Base-by-base conservation (phyloP, 64 coral and sea anemone genomes). In the Anthopleura sola region DNA sequence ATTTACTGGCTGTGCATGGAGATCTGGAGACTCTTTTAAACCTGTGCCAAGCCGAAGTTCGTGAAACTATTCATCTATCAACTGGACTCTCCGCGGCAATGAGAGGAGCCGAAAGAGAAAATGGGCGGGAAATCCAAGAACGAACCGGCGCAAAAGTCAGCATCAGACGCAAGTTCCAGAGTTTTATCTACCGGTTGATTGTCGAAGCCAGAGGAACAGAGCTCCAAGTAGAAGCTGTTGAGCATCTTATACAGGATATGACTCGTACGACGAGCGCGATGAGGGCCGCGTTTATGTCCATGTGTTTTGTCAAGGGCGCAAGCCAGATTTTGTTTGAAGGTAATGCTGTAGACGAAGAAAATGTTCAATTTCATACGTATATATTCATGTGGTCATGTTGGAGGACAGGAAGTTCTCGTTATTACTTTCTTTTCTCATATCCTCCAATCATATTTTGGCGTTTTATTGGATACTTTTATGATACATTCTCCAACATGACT, bases 281-380 rank as follows among this genome's bases (percentile, higher is more conserved):
- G 76, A 87, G 85, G 24, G 82, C 92, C 19, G 81, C 86, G 50
- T 58, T 94, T 86, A 89, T 98, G 92, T 92, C 86, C 17, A 48
- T 94, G 57, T 98, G 92, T 34, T 98, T 98, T 48, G 95, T 98
- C 16, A 91, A 94, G 44, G 95, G 89, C 31, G 92, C 95, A 11
- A 98, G 90, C 40, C 89, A 87, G 3, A 98, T 98, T 86, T 19
- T 98, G 47, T 91, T 98, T 48, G 95, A 98, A 91, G 84, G 86
- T 24, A 90, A 57, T 19, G 26, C 26, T 2, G 6, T 26, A 13
- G 24, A n/a, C 0, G n/a, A n/a, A n/a, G n/a, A n/a, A n/a, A n/a
- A n/a, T n/a, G n/a, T n/a, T n/a, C n/a, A n/a, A n/a, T n/a, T n/a
- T n/a, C n/a, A 66, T 11, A 66, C 24, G 60, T n/a, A n/a, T n/a